A percentile compares a stretch with the other conserved stretches of the same genome.
phyloP scores from a whole-genome alignment of 2,888 invertebrate genomes.

The Eledona agricola region DNA sequence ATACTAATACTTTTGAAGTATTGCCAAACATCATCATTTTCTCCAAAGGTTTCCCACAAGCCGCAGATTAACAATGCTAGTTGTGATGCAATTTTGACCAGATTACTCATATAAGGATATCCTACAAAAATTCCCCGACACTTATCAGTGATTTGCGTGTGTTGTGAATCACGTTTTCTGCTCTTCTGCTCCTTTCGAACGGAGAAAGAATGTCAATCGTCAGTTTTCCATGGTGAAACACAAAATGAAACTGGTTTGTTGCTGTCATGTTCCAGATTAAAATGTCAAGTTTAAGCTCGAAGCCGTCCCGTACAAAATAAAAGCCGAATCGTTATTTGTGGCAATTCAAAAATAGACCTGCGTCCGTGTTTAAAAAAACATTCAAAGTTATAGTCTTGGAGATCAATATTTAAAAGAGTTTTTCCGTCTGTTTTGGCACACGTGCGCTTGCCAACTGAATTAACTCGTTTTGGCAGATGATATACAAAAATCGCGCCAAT shows the following conservation, averaged over 20 bases:
- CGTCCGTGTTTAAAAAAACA: background rate
- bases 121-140: too few species aligned
- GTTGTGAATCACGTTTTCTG: slow-evolving; percentile 1
- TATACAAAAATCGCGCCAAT: slow-evolving; percentile 24
- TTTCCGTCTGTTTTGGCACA: slow-evolving; percentile 14
- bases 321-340: slow-evolving; percentile 3
- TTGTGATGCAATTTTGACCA: slow-evolving; percentile 3
- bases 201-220: slow-evolving; percentile 18
- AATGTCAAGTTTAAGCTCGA: slow-evolving; percentile 19
- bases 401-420: background rate
- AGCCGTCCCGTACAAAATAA: too few species aligned
- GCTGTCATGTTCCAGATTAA: slow-evolving; percentile 20
- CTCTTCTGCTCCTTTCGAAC: slow-evolving; percentile 9
- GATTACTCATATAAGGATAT: slow-evolving; percentile 12
- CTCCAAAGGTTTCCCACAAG: slow-evolving; percentile 20
- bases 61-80: slow-evolving; percentile 4
- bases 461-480: slow-evolving; percentile 14
- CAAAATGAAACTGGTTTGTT: slow-evolving; percentile 20
- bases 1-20: slow-evolving; percentile 43
- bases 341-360: slow-evolving; percentile 4
- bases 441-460: slow-evolving; percentile 13
- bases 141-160: too few species aligned
- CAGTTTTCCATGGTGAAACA: slow-evolving; percentile 18
- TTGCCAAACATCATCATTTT: slow-evolving; percentile 41
- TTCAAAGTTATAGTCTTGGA: slow-evolving; percentile 2